Evolutionary conservation across 2,888 invertebrate species (phyloP), one percentile per base, ranked within the genome.

Genomic region (Chalcis sispes): DNA sequence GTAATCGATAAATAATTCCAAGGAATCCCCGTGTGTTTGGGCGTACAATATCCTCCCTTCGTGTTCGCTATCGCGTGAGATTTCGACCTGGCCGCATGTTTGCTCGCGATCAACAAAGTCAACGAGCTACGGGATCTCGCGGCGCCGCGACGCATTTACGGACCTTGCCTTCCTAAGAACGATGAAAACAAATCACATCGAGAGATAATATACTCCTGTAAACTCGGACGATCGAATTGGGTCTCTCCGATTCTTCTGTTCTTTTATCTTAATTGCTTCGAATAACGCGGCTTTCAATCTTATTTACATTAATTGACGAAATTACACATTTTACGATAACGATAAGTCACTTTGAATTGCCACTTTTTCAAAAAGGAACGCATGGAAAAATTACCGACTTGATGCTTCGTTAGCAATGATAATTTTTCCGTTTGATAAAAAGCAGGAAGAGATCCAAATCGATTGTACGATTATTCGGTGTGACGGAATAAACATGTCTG

Each of bases 1-100:
- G 66, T 77, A 77, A 77, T 72, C 74, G 29, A 72, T 67, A 64
- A 75, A 72, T 69, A 64, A 75, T 52, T 58, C 46, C 61, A 50
- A 32, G 59, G 36, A 29, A 25, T 27, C 52, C 46, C 40, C 62
- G 36, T 20, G 27, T 58, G 42, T 52, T 36, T 8, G 62, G 42
- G 64, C 2, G 54, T 4, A 32, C 15, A 15, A 27, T 13, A 52
- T 1, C 5, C 59, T 46, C 54, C 20, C 23, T 25, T 64, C 42
- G 42, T 40, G 54, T 36, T 18, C 36, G 7, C 29, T n/a, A 42
- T 42, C n/a, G 23, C 66, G 18, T 42, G 40, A 64, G 50, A 29
- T 50, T 13, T n/a, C 50, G 27, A 32, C 1, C 27, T n/a, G 5
- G 50, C 18, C 2, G 50, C 23, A 10, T 20, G 5, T n/a, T 32